A percentile compares a stretch with the other conserved stretches of the same genome.
phyloP scores from a whole-genome alignment of 2,797 vertebrate genomes.

The Darevskia nairensis region DNA sequence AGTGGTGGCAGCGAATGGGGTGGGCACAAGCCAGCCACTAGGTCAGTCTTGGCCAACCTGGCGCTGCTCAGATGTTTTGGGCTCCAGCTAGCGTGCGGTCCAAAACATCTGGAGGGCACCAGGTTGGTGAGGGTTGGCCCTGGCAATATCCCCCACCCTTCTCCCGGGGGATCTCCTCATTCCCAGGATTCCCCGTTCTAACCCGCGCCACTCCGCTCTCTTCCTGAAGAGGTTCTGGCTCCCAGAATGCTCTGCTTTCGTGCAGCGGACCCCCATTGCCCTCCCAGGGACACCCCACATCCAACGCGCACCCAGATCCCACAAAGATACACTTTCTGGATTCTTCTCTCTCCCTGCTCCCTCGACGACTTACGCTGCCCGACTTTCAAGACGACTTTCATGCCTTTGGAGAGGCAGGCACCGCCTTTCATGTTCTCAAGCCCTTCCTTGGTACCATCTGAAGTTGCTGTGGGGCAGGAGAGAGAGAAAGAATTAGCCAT shows the following conservation, averaged over 20 bases:
- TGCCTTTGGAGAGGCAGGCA: constrained; percentile 89
- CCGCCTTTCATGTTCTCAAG: constrained; percentile 91
- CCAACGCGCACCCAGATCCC: neutral
- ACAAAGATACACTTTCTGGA: rapidly evolving
- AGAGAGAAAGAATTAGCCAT: neutral
- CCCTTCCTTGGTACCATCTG: constrained; percentile 89
- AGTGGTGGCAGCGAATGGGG: no score
- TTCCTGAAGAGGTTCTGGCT: neutral
- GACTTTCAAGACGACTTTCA: constrained; percentile 94
- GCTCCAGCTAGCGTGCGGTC: no score
- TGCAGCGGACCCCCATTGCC: no score
- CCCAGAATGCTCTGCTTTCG: neutral
- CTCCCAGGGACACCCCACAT: neutral
- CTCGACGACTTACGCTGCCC: constrained; percentile 87
- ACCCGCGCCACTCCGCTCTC: neutral
- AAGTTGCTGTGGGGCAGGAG: constrained; percentile 82
- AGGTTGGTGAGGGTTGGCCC: no score
- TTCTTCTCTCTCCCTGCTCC: rapidly evolving
- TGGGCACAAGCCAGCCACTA: neutral
- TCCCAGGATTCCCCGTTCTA: neutral
- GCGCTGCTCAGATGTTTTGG: no score
- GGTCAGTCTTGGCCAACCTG: neutral
- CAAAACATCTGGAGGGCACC: no score
- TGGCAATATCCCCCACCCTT: neutral
- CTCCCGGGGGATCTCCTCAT: neutral